A percentile compares a stretch with the other conserved stretches of the same genome.
phyloP scores from a whole-genome alignment of 2,888 invertebrate genomes.

The Protonemura montana region DNA sequence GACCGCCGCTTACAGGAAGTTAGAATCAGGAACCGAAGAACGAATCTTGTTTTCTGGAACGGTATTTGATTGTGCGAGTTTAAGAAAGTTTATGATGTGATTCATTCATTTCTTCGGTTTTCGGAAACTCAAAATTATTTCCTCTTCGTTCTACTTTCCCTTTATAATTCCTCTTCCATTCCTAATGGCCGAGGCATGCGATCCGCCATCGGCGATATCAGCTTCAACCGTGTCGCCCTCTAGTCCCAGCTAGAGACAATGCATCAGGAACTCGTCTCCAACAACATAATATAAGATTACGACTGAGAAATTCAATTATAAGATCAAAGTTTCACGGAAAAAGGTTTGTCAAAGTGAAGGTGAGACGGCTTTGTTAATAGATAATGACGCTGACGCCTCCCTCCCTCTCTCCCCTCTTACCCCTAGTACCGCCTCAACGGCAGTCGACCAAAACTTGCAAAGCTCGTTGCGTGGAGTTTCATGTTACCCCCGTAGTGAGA shows the following conservation, averaged over 20 bases:
- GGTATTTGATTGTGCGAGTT: not conserved
- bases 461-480: not conserved
- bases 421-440: not conserved
- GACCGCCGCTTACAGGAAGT: not conserved
- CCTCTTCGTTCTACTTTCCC: not conserved
- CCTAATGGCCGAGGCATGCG: not conserved
- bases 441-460: not conserved
- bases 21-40: not conserved
- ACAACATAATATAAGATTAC: conserved; percentile 12
- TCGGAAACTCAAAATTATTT: not conserved
- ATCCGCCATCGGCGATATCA: not conserved
- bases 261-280: not conserved
- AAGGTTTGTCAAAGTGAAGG: conserved; percentile 12
- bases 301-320: conserved; percentile 12
- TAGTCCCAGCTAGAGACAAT: not conserved
- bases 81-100: not conserved
- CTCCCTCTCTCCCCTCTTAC: not conserved
- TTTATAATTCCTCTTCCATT: not conserved
- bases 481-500: conserved; percentile 12
- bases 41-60: not conserved
- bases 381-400: not conserved
- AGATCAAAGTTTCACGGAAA: conserved; percentile 12
- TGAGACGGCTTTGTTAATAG: conserved; percentile 12
- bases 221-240: not conserved
- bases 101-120: not conserved